Conservation (phyloP, 2,888 invertebrate species). For the Agrochola lota region DNA sequence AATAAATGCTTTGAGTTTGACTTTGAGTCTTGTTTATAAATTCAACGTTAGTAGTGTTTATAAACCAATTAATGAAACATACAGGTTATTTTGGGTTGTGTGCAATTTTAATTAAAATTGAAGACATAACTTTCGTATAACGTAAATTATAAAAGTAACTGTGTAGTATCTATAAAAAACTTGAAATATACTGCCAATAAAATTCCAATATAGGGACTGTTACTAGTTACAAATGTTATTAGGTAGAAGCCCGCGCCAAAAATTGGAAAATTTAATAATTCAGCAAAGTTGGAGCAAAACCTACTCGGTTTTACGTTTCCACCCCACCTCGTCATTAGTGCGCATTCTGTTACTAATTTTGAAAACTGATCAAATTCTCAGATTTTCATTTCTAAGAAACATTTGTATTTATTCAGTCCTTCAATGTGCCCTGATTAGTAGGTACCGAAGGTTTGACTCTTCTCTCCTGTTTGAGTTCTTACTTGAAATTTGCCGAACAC, state of each 20-base stretch:
- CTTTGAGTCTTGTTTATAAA: not conserved
- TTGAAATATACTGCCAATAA: conserved; percentile 47
- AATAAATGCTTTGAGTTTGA: too few relatives aligned
- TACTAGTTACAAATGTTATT: conserved; percentile 61
- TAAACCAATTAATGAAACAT: not conserved
- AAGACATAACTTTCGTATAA: not conserved
- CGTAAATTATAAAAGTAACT: conserved; percentile 12
- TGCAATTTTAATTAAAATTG: not conserved
- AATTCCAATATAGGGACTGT: conserved; percentile 54
- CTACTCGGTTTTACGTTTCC: conserved; percentile 66
- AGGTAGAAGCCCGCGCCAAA: conserved; percentile 57
- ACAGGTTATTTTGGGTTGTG: not conserved
- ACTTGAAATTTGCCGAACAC: conserved; percentile 31
- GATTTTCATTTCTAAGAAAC: conserved; percentile 56
- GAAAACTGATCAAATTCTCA: conserved; percentile 70
- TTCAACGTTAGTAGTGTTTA: not conserved
- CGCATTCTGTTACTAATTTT: conserved; percentile 70
- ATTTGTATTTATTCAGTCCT: conserved; percentile 45
- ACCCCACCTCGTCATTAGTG: conserved; percentile 70
- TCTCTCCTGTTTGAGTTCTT: too few relatives aligned
- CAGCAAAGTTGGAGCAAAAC: conserved; percentile 61
- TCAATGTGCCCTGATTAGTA: conserved; percentile 61
- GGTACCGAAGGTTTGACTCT: conserved; percentile 25
- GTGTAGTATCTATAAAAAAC: conserved; percentile 20
- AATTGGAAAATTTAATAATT: conserved; percentile 76